Evolutionary conservation across 2,888 invertebrate species (phyloP), one percentile per base, ranked within the genome.

Genomic region (Hydroisotoma schaefferi): DNA sequence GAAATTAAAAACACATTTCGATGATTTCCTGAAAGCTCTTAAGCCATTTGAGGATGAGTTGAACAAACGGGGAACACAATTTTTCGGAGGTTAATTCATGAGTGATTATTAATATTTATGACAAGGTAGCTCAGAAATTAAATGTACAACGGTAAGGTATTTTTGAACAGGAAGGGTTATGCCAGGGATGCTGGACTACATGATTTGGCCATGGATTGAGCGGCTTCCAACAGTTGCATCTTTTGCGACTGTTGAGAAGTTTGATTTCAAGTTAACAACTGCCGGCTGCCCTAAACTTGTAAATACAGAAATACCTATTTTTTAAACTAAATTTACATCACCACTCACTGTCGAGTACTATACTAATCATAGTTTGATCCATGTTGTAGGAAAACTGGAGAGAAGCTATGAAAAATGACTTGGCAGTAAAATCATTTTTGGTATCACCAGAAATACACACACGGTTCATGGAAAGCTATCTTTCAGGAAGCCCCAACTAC

Each of bases 191-290:
- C 78, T 90, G 55, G 90, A 91, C 75, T 87, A 85, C 71, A 88
- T 90, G 81, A 84, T 90, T 69, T 90, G 90, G 89, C 90, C 90
- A 2, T 90, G 89, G 86, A 83, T 87, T 73, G 90, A 90, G 76
- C 80, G 86, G 71, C 74, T 85, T 1, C 79, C 82, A 65, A 74
- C 87, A 38, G 77, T 88, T 0, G 80, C 81, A 73, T 22, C 28
- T 3, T 75, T 84, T 25, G 74, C 85, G 20, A 59, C 58, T 46
- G 67, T 70, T 22, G 61, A 56, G 25, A 29, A 63, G 6, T 68
- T 63, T 37, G 68, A 68, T 46, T 68, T 63, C 26, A 65, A 68
- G 15, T 43, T 27, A 8, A 63, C 61, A 8, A 68, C 65, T 51
- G 48, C 55, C 20, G 27, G 61, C 37, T 49, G 61, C 38, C 68